phyloP scores from a whole-genome alignment of 2,888 invertebrate genomes.

The Scaptomyza parva region DNA sequence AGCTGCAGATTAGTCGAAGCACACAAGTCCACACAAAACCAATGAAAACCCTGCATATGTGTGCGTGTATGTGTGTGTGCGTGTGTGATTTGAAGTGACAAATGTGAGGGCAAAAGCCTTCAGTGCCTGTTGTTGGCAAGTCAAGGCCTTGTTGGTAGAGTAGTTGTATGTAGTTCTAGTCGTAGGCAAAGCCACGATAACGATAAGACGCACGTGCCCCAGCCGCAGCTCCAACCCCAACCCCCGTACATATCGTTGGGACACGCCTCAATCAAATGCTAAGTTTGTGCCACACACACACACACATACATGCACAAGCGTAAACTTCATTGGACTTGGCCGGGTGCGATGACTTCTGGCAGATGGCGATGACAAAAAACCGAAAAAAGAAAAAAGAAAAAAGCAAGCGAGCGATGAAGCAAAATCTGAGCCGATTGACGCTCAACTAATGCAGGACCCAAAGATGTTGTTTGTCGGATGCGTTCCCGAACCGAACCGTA shows the following conservation, averaged over 20 bases:
- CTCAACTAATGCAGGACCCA: slow-evolving; percentile 50
- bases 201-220: slow-evolving; percentile 49
- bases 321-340: slow-evolving; percentile 24
- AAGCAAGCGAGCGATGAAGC: too few species aligned
- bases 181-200: slow-evolving; percentile 14
- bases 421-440: slow-evolving; percentile 35
- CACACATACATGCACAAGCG: too few species aligned
- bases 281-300: slow-evolving; percentile 51
- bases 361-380: slow-evolving; percentile 23
- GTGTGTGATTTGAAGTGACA: slow-evolving; percentile 49
- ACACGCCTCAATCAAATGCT: slow-evolving; percentile 49
- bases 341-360: slow-evolving; percentile 41
- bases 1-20: slow-evolving; percentile 11
- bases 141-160: slow-evolving; percentile 32
- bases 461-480: slow-evolving; percentile 42
- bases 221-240: slow-evolving; percentile 1
- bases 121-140: slow-evolving; percentile 26
- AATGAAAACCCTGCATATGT: slow-evolving; percentile 7
- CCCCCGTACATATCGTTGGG: not conserved
- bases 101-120: slow-evolving; percentile 38
- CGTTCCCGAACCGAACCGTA: slow-evolving; percentile 27
- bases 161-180: slow-evolving; percentile 15
- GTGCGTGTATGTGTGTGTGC: not conserved
- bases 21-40: slow-evolving; percentile 7
- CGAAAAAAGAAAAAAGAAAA: not conserved